Percentiles rank a stretch among this genome's conserved stretches.
Conservation (phyloP, 2,888 invertebrate species). For the Agrotis puta region DNA sequence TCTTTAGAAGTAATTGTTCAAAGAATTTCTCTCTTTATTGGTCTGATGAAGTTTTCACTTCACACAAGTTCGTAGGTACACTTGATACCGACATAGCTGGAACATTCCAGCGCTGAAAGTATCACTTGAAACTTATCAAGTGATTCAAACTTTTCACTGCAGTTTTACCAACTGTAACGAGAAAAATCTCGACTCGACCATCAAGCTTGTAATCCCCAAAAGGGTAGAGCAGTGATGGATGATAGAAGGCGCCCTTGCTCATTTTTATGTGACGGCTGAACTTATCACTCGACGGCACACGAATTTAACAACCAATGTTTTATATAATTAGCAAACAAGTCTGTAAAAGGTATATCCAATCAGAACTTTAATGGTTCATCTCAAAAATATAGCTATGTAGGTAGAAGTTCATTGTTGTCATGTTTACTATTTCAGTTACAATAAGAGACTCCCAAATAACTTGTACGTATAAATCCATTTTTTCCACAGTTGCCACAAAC, state of each 20-base stretch:
- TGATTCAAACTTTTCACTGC: conserved; percentile 45
- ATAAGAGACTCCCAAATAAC: too few relatives aligned
- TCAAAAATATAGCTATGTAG: neutral
- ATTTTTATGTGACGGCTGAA: conserved; percentile 17
- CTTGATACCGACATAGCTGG: conserved; percentile 8
- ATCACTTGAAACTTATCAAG: conserved; percentile 38
- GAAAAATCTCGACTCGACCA: conserved; percentile 28
- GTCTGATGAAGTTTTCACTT: conserved; percentile 19
- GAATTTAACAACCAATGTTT: neutral
- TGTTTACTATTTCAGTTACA: too few relatives aligned
- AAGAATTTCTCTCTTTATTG: conserved; percentile 16
- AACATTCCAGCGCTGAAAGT: conserved; percentile 14
- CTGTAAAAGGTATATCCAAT: neutral
- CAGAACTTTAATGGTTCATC: neutral
- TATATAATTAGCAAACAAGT: neutral
- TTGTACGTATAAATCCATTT: too few relatives aligned
- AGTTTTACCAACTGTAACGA: conserved; percentile 32
- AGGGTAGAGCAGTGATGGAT: conserved; percentile 26
- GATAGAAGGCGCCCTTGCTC: conserved; percentile 1
- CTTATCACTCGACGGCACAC: conserved; percentile 19
- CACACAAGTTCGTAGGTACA: conserved; percentile 14
- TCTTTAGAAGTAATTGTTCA: conserved; percentile 25
- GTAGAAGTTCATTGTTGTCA: too few relatives aligned
- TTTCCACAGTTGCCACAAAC: too few relatives aligned
- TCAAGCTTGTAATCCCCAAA: conserved; percentile 33